Base-by-base conservation (phyloP, 2,797 vertebrate genomes). In the Kryptolebias ocellatus region DNA sequence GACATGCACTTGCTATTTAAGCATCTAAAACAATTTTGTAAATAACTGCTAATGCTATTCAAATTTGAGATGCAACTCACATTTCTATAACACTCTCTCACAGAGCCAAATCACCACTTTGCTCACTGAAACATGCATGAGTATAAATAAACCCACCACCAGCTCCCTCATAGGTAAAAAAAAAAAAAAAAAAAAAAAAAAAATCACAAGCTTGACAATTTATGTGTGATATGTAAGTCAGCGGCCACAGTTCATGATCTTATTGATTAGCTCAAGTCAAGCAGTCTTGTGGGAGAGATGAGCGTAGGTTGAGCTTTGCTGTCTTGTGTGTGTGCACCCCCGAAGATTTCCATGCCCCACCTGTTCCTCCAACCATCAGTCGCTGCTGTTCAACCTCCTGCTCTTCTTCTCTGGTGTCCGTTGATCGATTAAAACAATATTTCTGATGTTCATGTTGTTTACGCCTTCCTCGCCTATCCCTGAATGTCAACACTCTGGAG, bases 381-480 rank as follows among this genome's bases (percentile, higher is more conserved):
- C 57, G 68, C 66, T 63, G 63, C n/a, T 62, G 74, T 62, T 79
- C 47, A 31, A 53, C 75, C 72, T 78, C 67, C 73, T 58, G 50
- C 64, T 72, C 45, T 42, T 70, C 37, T 54, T 81, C 68, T 68
- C 74, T 44, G 51, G 55, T 76, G 71, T 64, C 53, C 28, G 16
- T 29, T 87, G 85, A 92, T 91, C 87, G 85, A 90, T 93, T 91
- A 87, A 90, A 90, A 92, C 84, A 91, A 89, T 87, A 83, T 86
- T 87, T 85, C 80, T 70, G 78, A 80, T 79, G 81, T 85, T 78
- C 54, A 31, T 81, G 87, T 77, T 91, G 83, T 92, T 91, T 88
- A 89, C 80, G 86, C 81, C 83, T 84, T 91, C 88, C 91, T 91
- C 83, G 39, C 80, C 77, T 82, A 76, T 87, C 66, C 78, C 84